Evolutionary conservation across 1,140 invertebrate genomes (phyloP).

Genomic region (Micrasema minimum): DNA sequence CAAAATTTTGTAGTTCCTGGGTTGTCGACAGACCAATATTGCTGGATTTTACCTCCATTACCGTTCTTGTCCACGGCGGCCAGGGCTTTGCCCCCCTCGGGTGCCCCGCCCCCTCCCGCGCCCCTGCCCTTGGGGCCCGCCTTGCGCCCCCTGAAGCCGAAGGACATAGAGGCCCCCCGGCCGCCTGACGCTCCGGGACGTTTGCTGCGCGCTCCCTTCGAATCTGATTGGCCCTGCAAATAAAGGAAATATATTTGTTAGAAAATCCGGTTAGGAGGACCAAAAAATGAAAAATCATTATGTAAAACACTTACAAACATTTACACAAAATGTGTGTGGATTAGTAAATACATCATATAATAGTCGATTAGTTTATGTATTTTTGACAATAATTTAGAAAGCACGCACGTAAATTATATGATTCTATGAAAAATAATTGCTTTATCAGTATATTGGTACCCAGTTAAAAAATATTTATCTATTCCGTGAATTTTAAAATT

Average conservation of each 20-base stretch:
- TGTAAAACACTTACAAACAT: too few relatives aligned
- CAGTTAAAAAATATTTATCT: too few relatives aligned
- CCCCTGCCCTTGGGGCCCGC: slow-evolving; percentile 60
- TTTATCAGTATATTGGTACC: too few relatives aligned
- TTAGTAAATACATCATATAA: too few relatives aligned
- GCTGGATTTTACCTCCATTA: slow-evolving; percentile 60
- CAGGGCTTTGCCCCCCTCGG: slow-evolving; percentile 56
- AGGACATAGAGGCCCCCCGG: slow-evolving; percentile 75
- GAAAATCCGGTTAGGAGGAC: slow-evolving; percentile 7
- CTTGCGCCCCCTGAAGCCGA: slow-evolving; percentile 73
- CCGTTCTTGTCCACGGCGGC: slow-evolving; percentile 61
- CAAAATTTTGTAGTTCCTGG: too few relatives aligned
- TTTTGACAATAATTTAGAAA: too few relatives aligned
- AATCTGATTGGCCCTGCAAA: slow-evolving; percentile 65
- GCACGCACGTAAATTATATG: too few relatives aligned
- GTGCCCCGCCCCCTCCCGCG: slow-evolving; percentile 56
- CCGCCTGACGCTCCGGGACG: slow-evolving; percentile 61
- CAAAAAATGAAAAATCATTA: not conserved
- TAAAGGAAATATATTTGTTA: slow-evolving; percentile 16
- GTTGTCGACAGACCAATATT: too few relatives aligned
- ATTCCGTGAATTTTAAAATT: too few relatives aligned
- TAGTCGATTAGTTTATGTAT: too few relatives aligned
- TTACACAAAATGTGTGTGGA: too few relatives aligned
- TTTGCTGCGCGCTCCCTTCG: slow-evolving; percentile 70
- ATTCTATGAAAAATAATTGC: too few relatives aligned